Percentiles rank a stretch among this genome's conserved stretches.
phyloP scores from a whole-genome alignment of 1,140 invertebrate species.

The Halyomorpha halys region DNA sequence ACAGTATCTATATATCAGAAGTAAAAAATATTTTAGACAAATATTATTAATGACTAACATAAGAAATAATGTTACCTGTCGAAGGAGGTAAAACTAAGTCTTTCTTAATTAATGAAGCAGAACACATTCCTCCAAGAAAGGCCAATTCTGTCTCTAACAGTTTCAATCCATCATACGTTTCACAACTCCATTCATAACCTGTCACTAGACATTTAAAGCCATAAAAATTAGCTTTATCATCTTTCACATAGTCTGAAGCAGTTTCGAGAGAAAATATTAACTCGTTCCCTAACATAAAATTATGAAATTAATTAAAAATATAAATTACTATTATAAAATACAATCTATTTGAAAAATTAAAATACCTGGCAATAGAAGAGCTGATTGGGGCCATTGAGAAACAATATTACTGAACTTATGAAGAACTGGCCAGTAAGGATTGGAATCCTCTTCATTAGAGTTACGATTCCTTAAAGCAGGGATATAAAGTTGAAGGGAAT shows the following conservation, averaged over 20 bases:
- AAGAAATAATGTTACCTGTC: conserved; percentile 39
- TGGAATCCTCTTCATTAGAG: conserved; percentile 20
- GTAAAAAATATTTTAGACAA: too few species aligned
- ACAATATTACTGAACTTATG: conserved; percentile 56
- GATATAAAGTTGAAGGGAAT: conserved; percentile 79
- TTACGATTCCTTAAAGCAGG: conserved; percentile 37
- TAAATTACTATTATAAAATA: background rate
- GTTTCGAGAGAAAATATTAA: conserved; percentile 91
- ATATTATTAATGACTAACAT: too few species aligned
- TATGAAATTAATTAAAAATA: background rate
- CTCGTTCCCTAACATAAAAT: conserved; percentile 60
- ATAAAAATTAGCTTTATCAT: conserved; percentile 72
- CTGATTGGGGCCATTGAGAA: conserved; percentile 76
- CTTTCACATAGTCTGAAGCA: conserved; percentile 87
- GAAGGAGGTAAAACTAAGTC: conserved; percentile 63
- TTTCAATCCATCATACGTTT: conserved; percentile 50
- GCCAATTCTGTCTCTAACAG: conserved; percentile 83
- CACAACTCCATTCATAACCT: conserved; percentile 73
- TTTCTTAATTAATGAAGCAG: conserved; percentile 75
- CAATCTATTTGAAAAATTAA: background rate
- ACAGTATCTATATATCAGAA: too few species aligned
- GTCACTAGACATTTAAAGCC: conserved; percentile 88
- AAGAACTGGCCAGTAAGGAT: conserved; percentile 57
- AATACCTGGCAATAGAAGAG: conserved; percentile 71
- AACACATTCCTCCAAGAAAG: conserved; percentile 83